phyloP scores from a whole-genome alignment of 1,140 invertebrate species.

The Spodoptera litura region DNA sequence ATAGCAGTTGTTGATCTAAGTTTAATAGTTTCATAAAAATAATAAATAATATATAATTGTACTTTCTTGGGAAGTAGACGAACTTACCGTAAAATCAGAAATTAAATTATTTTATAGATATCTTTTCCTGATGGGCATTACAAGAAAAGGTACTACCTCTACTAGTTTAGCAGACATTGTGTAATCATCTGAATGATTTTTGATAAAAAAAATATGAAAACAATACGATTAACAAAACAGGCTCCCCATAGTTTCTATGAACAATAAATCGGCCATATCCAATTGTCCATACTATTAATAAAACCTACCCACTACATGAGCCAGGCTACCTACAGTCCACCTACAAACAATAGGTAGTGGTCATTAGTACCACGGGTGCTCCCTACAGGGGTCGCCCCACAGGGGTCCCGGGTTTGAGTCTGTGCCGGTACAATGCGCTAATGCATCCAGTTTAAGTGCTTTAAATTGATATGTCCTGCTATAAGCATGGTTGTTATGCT shows the following conservation, averaged over 20 bases:
- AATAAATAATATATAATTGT: no score
- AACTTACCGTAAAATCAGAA: no score
- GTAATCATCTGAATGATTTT: neutral
- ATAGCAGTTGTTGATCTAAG: no score
- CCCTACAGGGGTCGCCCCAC: conserved; percentile 13
- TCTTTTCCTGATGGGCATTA: no score
- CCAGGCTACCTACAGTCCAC: conserved; percentile 21
- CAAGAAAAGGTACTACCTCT: no score
- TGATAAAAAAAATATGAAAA: neutral
- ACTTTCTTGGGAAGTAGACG: no score
- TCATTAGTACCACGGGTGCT: conserved; percentile 34
- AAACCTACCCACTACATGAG: conserved; percentile 4
- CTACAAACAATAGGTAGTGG: conserved; percentile 44
- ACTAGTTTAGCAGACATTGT: no score
- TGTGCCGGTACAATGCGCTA: conserved; percentile 28
- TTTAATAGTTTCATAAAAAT: no score
- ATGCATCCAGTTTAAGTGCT: conserved; percentile 42
- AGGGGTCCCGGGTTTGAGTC: conserved; percentile 22
- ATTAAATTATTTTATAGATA: no score
- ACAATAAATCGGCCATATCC: neutral
- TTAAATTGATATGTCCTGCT: conserved; percentile 45
- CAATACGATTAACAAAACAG: neutral
- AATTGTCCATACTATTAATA: neutral
- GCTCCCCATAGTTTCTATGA: neutral
- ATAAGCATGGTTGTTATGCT: neutral